Percentiles rank a stretch among this genome's conserved stretches.
Conservation (phyloP, 2,888 invertebrate genomes). For the Griposia aprilina region DNA sequence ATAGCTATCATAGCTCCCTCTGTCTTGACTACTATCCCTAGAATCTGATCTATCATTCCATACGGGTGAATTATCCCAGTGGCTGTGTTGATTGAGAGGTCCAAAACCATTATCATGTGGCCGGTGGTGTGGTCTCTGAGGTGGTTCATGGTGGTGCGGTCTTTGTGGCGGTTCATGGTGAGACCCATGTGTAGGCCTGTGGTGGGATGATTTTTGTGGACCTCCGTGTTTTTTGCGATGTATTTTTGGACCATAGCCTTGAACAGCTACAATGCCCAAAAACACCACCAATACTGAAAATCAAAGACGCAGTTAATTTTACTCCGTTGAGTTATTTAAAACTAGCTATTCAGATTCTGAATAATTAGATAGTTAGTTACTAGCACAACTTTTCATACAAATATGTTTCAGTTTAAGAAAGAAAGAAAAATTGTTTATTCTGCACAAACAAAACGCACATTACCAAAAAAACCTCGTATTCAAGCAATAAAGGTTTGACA, state of each 20-base stretch:
- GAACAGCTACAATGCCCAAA: constrained; percentile 40
- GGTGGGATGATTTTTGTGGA: not conserved
- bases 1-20: constrained; percentile 8
- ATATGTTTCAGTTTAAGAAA: no score
- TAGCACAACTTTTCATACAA: not conserved
- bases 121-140: not conserved
- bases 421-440: no score
- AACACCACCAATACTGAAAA: constrained; percentile 44
- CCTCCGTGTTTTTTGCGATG: not conserved
- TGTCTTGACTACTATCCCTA: not conserved
- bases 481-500: no score
- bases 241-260: constrained; percentile 43
- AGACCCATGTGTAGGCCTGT: not conserved
- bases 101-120: not conserved
- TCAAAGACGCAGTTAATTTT: not conserved
- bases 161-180: not conserved
- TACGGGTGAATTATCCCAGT: constrained; percentile 27
- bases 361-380: not conserved
- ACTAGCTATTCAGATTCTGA: not conserved
- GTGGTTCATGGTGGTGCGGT: constrained; percentile 1
- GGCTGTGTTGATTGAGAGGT: not conserved
- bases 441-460: no score
- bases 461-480: no score
- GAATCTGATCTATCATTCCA: constrained; percentile 18
- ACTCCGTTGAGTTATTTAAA: not conserved